Base-by-base conservation (phyloP, 2,113 vertebrate species). In the Stercorarius parasiticus region DNA sequence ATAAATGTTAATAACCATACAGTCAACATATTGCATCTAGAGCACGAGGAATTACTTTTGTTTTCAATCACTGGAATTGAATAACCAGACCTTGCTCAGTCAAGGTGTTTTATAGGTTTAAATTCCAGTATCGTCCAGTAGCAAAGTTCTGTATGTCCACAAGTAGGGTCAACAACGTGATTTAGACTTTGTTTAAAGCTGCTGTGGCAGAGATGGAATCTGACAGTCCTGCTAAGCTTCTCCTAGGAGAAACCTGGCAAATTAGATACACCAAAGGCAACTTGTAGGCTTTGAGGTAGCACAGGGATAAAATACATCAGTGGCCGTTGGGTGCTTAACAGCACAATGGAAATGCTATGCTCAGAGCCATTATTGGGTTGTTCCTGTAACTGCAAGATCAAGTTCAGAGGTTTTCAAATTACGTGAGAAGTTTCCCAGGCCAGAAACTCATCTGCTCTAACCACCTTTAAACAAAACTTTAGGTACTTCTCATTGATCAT, bases 41-140 rank as follows among this genome's bases (percentile, higher is more conserved):
- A 82, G 34, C 18, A 53, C 5, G 52, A 52, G 21, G 21, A 53
- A 34, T 43, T 69, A 20, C 32, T 77, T 82, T 83, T 83, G 5
- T 61, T 93, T 86, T 26, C 67, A 86, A 49, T 0, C 3, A 45
- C 36, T 78, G 40, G 36, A 86, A 84, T 14, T 38, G 34, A 93
- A 43, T 25, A 38, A 13, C 6, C 15, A 43, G 18, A 3, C 7
- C 15, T 86, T 88, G 14, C 13, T 49, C n/a, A 38, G 22, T 13
- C 32, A 45, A 49, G 15, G 27, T 83, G 11, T 43, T 74, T 88
- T 50, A 27, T 32, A 29, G 15, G 5, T 59, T 82, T 82, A 55
- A 93, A 94, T 70, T 29, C 9, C 42, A 55, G 11, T 20, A 65
- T 52, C 1, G 36, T 1, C 2, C 0, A 0, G 6, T 23, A 71